phyloP scores from a whole-genome alignment of 92 coral and sea anemone genomes.

The Paragorgia papillata region DNA sequence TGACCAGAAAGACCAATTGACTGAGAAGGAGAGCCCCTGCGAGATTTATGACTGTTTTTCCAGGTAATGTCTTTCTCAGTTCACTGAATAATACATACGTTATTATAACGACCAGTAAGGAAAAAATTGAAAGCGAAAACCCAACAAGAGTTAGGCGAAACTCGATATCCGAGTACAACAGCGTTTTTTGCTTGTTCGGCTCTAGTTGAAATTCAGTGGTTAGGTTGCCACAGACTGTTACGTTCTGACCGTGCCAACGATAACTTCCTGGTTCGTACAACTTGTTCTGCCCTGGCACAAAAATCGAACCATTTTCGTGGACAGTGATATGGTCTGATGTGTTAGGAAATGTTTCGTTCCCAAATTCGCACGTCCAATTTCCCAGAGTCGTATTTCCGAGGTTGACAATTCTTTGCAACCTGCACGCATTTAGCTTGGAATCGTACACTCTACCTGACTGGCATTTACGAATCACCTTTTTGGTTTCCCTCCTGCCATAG shows the following conservation, averaged over 20 bases:
- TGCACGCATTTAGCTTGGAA: not conserved
- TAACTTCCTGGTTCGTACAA: too few relatives aligned
- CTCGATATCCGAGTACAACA: slow-evolving; percentile 11
- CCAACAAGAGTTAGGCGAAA: slow-evolving; percentile 40
- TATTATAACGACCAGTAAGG: slow-evolving; percentile 12
- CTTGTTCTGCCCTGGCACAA: too few relatives aligned
- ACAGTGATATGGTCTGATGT: too few relatives aligned
- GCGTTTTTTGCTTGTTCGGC: not conserved
- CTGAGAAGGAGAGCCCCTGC: slow-evolving; percentile 33
- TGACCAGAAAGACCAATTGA: slow-evolving; percentile 32
- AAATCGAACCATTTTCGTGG: too few relatives aligned
- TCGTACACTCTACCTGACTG: not conserved
- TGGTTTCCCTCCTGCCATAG: too few relatives aligned
- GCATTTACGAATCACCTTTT: too few relatives aligned
- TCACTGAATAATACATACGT: slow-evolving; percentile 30
- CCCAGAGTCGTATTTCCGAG: not conserved
- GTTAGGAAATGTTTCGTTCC: too few relatives aligned
- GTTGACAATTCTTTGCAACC: not conserved
- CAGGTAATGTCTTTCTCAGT: slow-evolving; percentile 47
- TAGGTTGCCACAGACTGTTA: slow-evolving; percentile 46
- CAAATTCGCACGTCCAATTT: slow-evolving; percentile 25
- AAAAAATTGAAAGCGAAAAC: slow-evolving; percentile 24
- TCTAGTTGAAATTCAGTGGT: not conserved
- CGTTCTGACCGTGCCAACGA: too few relatives aligned
- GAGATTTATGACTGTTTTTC: slow-evolving; percentile 43